phyloP scores from a whole-genome alignment of 2,888 invertebrate species.

The Spialia ferax region DNA sequence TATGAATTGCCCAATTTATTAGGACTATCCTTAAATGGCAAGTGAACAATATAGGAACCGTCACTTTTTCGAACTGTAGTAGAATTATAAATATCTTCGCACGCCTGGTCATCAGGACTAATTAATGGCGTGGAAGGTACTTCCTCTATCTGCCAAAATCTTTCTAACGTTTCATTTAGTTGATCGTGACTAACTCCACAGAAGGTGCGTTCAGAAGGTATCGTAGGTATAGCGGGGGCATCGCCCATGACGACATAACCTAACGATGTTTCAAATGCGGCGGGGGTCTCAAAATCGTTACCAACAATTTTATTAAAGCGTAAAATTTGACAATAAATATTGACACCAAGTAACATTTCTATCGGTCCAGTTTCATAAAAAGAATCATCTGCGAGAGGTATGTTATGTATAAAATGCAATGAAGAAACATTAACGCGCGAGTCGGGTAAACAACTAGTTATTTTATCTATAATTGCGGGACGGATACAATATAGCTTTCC shows the following conservation, averaged over 20 bases:
- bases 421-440: neutral
- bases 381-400: neutral
- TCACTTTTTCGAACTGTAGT: neutral
- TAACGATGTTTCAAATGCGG: neutral
- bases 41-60: neutral
- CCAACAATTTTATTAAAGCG: neutral
- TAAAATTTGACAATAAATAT: neutral
- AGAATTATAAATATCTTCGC: neutral
- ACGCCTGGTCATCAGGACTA: neutral
- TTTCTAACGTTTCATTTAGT: slow-evolving; percentile 3
- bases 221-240: neutral
- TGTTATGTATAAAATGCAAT: neutral
- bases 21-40: neutral
- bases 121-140: neutral
- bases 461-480: neutral
- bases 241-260: neutral
- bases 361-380: neutral
- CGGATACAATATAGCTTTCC: neutral
- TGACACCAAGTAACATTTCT: neutral
- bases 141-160: slow-evolving; percentile 26
- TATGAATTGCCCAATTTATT: slow-evolving; percentile 4
- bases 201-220: neutral
- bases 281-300: neutral
- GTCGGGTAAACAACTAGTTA: neutral
- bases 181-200: neutral